Evolutionary conservation across 2,888 invertebrate genomes (phyloP).

Genomic region (Rhagonycha lutea): DNA sequence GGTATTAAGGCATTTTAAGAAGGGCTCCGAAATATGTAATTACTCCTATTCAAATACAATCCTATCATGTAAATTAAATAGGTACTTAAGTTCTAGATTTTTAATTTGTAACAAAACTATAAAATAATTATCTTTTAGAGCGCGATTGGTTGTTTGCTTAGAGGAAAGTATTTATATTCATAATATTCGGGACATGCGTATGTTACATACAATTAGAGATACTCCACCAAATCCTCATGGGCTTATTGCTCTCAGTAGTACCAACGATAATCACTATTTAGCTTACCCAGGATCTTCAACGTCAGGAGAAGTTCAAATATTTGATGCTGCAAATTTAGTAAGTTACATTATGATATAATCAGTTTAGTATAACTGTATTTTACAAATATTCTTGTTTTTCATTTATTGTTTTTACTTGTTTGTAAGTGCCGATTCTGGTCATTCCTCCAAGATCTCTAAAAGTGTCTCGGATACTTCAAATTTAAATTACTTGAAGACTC

Average conservation of each 20-base stretch:
- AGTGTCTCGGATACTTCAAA: too few species aligned
- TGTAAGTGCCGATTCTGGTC: too few species aligned
- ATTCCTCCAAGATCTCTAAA: too few species aligned
- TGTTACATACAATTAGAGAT: conserved; percentile 96
- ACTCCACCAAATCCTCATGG: conserved; percentile 95
- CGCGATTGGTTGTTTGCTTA: conserved; percentile 90
- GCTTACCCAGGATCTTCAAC: conserved; percentile 96
- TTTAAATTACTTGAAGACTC: too few species aligned
- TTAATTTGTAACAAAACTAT: neutral
- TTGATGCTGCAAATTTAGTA: conserved; percentile 89
- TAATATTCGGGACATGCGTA: conserved; percentile 97
- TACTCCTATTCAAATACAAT: conserved; percentile 94
- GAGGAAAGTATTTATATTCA: conserved; percentile 98
- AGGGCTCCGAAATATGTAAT: conserved; percentile 97
- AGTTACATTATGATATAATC: conserved; percentile 38
- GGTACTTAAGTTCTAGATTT: conserved; percentile 57
- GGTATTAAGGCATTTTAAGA: conserved; percentile 96
- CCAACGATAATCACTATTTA: conserved; percentile 88
- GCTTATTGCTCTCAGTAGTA: conserved; percentile 83
- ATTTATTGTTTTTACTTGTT: too few species aligned
- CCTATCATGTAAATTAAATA: conserved; percentile 91
- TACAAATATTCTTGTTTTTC: too few species aligned
- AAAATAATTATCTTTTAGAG: conserved; percentile 10
- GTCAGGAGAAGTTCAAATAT: conserved; percentile 94
- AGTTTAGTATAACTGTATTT: neutral